These are phyloP conservation scores for Noturus placidus DNA, from an alignment of 2,113 vertebrate genomes.

Conservation along the genomic window DNA sequence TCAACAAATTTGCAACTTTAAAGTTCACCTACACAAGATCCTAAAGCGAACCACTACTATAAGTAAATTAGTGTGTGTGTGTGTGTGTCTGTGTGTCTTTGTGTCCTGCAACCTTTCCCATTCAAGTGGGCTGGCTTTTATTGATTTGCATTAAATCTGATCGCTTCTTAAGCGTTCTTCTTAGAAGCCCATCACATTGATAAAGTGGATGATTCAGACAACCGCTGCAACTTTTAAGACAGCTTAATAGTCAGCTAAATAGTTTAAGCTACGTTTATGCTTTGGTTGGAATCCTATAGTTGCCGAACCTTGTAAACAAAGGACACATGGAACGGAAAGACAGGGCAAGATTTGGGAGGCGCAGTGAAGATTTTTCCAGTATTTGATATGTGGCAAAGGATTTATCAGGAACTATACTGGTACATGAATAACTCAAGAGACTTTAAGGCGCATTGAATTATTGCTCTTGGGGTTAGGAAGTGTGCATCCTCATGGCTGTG, in stretches of 20 bases:
- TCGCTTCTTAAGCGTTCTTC: too few species aligned
- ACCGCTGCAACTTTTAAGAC: neutral
- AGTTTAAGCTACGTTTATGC: neutral
- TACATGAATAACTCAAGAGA: constrained; percentile 10
- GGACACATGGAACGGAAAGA: neutral
- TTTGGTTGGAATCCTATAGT: neutral
- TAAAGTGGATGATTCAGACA: neutral
- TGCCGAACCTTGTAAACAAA: neutral
- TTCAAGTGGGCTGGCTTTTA: too few species aligned
- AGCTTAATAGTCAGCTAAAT: neutral
- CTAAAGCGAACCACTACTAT: too few species aligned
- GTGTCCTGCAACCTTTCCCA: too few species aligned
- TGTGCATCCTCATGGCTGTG: constrained; percentile 21
- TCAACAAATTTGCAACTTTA: neutral
- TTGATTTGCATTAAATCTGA: too few species aligned
- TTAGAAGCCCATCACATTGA: neutral
- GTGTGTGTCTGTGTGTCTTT: too few species aligned
- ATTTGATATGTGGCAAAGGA: neutral
- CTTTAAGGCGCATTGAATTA: neutral
- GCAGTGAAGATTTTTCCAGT: neutral
- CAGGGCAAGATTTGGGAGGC: neutral
- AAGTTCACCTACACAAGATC: neutral
- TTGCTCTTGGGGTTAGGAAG: neutral
- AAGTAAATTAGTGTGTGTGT: too few species aligned
- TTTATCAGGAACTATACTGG: constrained; percentile 3